These are phyloP conservation scores for Cheirogaleus major DNA, from an alignment of 2,797 vertebrate genomes.

Conservation along the genomic window DNA sequence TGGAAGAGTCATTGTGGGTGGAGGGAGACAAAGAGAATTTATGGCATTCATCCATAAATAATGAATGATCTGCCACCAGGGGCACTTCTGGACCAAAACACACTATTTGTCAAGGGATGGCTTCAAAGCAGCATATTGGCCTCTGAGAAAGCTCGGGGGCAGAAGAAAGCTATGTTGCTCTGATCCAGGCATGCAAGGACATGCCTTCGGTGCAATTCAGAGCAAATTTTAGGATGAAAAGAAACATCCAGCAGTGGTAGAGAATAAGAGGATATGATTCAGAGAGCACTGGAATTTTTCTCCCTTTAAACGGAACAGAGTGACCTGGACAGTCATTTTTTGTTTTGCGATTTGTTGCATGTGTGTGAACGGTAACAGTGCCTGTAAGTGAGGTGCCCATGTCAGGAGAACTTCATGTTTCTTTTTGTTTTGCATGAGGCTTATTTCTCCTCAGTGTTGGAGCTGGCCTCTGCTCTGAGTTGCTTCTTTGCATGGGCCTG, in stretches of 20 bases:
- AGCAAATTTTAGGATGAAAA: constrained; percentile 12
- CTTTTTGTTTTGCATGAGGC: background rate
- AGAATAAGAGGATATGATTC: background rate
- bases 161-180: background rate
- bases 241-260: background rate
- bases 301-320: background rate
- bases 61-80: constrained; percentile 44
- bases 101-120: background rate
- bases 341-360: background rate
- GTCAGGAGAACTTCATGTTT: background rate
- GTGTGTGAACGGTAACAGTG: background rate
- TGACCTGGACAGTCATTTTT: background rate
- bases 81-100: background rate
- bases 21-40: background rate
- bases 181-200: background rate
- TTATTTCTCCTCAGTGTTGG: constrained; percentile 39
- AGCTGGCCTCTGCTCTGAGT: constrained; percentile 53
- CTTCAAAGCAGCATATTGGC: background rate
- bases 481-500: constrained; percentile 1
- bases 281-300: background rate
- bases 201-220: background rate
- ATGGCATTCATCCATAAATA: constrained; percentile 40
- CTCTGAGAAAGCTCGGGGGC: background rate
- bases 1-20: background rate
- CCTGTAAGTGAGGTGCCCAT: background rate